phyloP scores from a whole-genome alignment of 2,797 vertebrate species.

The Hypotaenidia philippensis region DNA sequence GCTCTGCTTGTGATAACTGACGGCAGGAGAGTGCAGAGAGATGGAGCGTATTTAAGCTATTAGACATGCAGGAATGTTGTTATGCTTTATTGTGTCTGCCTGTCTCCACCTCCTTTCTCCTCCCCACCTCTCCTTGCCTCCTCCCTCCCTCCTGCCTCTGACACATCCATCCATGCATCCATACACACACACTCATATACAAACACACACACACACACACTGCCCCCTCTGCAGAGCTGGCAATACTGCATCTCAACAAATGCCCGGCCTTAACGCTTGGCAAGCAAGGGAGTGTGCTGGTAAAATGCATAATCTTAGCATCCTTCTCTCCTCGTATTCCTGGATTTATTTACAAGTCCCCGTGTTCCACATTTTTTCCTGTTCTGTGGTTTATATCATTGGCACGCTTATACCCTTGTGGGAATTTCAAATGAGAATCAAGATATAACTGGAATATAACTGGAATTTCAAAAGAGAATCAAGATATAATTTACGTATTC shows the following conservation, averaged over 20 bases:
- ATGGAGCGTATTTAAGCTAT: constrained; percentile 80
- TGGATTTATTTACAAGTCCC: constrained; percentile 78
- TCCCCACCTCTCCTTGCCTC: background rate
- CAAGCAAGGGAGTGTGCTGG: constrained; percentile 69
- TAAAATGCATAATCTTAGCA: constrained; percentile 81
- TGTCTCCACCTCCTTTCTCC: constrained; percentile 68
- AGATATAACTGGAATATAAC: background rate
- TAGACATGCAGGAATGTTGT: constrained; percentile 96
- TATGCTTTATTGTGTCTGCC: constrained; percentile 92
- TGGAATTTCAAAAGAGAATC: constrained; percentile 8
- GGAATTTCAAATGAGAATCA: constrained; percentile 71
- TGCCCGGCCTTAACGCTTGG: constrained; percentile 64
- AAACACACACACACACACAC: constrained; percentile 9
- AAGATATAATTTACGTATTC: constrained; percentile 68
- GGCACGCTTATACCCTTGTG: constrained; percentile 50
- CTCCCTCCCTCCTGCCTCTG: background rate
- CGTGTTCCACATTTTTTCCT: constrained; percentile 74
- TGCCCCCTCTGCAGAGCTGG: constrained; percentile 72
- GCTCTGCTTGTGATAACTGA: constrained; percentile 49
- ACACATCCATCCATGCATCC: too few relatives aligned
- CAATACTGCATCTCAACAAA: constrained; percentile 84
- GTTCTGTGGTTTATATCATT: constrained; percentile 67
- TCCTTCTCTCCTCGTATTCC: constrained; percentile 79
- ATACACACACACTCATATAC: background rate
- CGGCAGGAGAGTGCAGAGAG: constrained; percentile 19